Base-by-base conservation (phyloP, 2,888 invertebrate genomes). In the Phortica magna region DNA sequence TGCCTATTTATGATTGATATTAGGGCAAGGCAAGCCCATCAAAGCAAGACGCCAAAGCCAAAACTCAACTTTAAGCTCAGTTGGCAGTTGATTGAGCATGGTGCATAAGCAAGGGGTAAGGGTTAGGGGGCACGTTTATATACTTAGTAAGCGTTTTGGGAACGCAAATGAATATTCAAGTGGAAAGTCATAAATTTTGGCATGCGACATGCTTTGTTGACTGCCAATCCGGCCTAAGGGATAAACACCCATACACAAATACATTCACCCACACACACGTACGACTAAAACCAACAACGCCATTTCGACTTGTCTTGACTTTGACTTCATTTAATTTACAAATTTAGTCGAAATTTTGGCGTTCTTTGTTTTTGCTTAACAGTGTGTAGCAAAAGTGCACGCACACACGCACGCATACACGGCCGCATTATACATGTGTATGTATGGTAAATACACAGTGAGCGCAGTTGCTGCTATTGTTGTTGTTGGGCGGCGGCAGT, bases 261-360 rank as follows among this genome's bases (percentile, higher is more conserved):
- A 31, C 64, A 31, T 10, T 14, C 64, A 64, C 10, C 1, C 31
- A 39, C 39, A 7, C 64, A 31, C 10, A 19, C 22, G 17, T 19
- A 61, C 31, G 39, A 39, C 12, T 64, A 39, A 22, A 64, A 64
- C 64, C 22, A 39, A 19, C 64, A 64, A 39, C 31, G 31, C 31
- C 31, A 48, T 48, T 12, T 14, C n/a, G 22, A 61, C 61, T 61
- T 48, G 48, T 12, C 48, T 48, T 48, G 48, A 48, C 14, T 48
- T 48, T 83, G 84, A 84, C 77, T 83, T 83, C 84, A 83, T 83
- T 83, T 83, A 83, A 83, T 83, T 83, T 83, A 84, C 83, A 83
- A 83, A 83, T 84, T 84, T 82, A 84, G 83, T 84, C 84, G 82
- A 83, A 84, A 84, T 79, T 83, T 76, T 76, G n/a, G 61, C 76